A percentile compares a stretch with the other conserved stretches of the same genome.
Conservation (phyloP, 2,888 invertebrate genomes). For the Theretra japonica region DNA sequence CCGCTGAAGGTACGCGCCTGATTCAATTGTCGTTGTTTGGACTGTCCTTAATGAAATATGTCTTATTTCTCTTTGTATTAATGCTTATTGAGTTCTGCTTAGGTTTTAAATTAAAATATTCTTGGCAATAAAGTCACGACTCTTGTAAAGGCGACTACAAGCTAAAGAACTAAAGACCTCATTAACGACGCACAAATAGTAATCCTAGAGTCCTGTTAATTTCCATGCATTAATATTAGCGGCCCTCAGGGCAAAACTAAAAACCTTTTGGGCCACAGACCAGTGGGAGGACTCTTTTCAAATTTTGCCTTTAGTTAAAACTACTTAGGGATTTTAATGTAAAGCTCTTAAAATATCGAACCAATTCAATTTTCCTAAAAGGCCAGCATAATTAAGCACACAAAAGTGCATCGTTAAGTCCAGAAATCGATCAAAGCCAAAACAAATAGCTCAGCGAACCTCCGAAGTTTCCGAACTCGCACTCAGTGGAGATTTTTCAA, state of each 20-base stretch:
- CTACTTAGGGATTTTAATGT: background rate
- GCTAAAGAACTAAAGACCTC: background rate
- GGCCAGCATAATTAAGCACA: background rate
- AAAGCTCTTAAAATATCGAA: background rate
- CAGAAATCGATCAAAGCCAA: background rate
- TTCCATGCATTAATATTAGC: no score
- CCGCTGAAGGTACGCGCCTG: conserved; percentile 72
- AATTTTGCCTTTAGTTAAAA: background rate
- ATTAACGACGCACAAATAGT: no score
- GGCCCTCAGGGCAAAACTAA: no score
- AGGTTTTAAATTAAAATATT: conserved; percentile 5
- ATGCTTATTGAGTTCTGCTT: conserved; percentile 55
- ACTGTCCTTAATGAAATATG: conserved; percentile 79
- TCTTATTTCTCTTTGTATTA: conserved; percentile 70
- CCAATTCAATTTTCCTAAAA: background rate
- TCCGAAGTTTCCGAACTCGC: conserved; percentile 14
- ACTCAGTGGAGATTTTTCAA: conserved; percentile 24
- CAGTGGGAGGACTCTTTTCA: background rate
- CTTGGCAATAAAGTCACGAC: background rate
- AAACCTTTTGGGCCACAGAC: no score
- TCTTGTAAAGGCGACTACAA: no score
- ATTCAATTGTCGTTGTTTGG: conserved; percentile 76
- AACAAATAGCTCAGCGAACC: background rate
- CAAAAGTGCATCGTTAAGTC: background rate
- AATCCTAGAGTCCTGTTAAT: no score